Evolutionary conservation across 2,797 vertebrate genomes (phyloP).

Genomic region (Hoplostethus mediterraneus): DNA sequence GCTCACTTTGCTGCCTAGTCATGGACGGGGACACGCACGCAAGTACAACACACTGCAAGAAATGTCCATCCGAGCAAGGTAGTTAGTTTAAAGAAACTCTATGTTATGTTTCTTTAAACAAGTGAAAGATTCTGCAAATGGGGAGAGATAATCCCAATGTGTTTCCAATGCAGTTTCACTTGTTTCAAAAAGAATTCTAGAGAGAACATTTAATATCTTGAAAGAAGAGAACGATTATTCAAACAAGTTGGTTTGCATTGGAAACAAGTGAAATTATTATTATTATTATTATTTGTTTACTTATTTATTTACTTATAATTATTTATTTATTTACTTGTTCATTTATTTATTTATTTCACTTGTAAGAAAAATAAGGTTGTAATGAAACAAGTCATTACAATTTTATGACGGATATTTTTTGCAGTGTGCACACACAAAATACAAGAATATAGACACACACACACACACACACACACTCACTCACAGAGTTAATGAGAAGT

Average conservation of each 20-base stretch:
- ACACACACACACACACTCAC: constrained; percentile 14
- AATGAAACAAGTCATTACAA: too few species aligned
- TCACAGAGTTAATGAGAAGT: constrained; percentile 28
- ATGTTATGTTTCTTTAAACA: neutral
- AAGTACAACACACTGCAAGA: constrained; percentile 35
- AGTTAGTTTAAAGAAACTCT: neutral
- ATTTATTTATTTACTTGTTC: too few species aligned
- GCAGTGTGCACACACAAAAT: too few species aligned
- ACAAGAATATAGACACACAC: neutral
- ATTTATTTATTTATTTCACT: neutral
- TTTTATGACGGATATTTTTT: neutral
- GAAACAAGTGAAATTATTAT: too few species aligned
- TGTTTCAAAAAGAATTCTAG: too few species aligned
- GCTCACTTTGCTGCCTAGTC: constrained; percentile 59
- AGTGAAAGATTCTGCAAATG: neutral
- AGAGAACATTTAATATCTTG: too few species aligned
- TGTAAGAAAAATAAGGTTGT: neutral
- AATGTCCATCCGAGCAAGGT: constrained; percentile 6
- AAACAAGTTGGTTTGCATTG: too few species aligned
- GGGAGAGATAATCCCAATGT: neutral
- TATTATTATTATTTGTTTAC: too few species aligned
- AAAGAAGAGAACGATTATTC: too few species aligned
- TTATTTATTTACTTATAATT: too few species aligned
- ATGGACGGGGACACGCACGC: constrained; percentile 29
- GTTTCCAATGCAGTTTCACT: too few species aligned